Evolutionary conservation across 2,888 invertebrate species (phyloP), one percentile per base, ranked within the genome.

Genomic region (Eudasyphora cyanicolor): DNA sequence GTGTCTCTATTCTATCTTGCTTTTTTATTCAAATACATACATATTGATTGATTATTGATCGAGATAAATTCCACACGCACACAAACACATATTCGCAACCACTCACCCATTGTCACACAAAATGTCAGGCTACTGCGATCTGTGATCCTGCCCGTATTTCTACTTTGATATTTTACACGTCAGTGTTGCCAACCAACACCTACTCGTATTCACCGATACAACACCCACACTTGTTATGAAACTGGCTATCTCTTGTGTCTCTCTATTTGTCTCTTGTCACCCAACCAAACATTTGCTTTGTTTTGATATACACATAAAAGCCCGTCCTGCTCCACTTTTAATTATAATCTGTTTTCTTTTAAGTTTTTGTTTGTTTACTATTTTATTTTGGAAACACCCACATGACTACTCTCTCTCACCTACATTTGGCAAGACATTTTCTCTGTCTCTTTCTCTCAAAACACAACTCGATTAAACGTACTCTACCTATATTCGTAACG

Each of bases 361-460:
- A 45, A 24, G 88, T 88, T 88, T 88, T 87, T 83, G 82, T 87
- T 86, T 87, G 19, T 62, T 75, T 75, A 42, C 7, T n/a, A 45
- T 45, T 45, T 45, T 42, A 75, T 49, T 76, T 42, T n/a, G 45
- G 45, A 45, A 12, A 45, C 79, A 62, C 60, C 1, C n/a, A 42
- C 21, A 67, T 24, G 19, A 64, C 38, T 60, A 27, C 10, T 24
- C 27, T 27, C 49, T 17, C 17, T 49, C 57, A 64, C 64, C 78
- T 83, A 84, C 79, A 77, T 85, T 57, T 81, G 82, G 82, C 80
- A 82, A 76, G 77, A 62, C 45, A 51, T 51, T 67, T 74, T 60
- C 67, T 73, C 74, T 49, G 64, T 73, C 27, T 75, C 29, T 57
- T 64, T 67, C 71, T 73, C 75, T 82, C 38, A 76, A 73, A 29